Conservation (phyloP, 1,140 invertebrate genomes). For the Scaptomyza montana region DNA sequence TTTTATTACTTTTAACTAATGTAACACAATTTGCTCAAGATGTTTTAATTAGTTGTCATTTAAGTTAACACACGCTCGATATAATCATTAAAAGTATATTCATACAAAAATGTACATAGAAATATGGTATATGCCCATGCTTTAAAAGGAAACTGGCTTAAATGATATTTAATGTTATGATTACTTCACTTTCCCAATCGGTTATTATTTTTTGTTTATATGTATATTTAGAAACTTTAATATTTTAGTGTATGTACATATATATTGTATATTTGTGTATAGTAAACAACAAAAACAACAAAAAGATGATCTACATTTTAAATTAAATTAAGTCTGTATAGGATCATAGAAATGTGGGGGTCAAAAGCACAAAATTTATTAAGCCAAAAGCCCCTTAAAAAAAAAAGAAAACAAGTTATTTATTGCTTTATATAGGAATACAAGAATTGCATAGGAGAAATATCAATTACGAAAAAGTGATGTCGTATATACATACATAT, state of each 20-base stretch:
- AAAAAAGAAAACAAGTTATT: conserved; percentile 62
- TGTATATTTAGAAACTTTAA: conserved; percentile 40
- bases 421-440: conserved; percentile 83
- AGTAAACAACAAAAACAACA: conserved; percentile 30
- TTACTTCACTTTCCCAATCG: conserved; percentile 39
- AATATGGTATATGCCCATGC: conserved; percentile 10
- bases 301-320: conserved; percentile 72
- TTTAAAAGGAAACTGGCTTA: conserved; percentile 46
- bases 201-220: conserved; percentile 29
- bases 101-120: conserved; percentile 16
- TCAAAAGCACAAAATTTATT: conserved; percentile 50
- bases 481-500: conserved; percentile 78
- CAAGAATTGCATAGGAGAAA: conserved; percentile 80
- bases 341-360: conserved; percentile 56
- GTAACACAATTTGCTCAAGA: conserved; percentile 77
- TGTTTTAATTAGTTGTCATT: conserved; percentile 48
- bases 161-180: conserved; percentile 57
- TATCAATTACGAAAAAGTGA: conserved; percentile 83
- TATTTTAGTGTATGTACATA: conserved; percentile 68
- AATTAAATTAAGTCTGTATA: conserved; percentile 79
- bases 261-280: conserved; percentile 83
- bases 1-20: conserved; percentile 43
- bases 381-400: conserved; percentile 19
- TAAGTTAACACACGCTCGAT: conserved; percentile 30
- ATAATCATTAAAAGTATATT: conserved; percentile 31